Evolutionary conservation across 1,140 invertebrate genomes (phyloP).

Genomic region (Campoletis sonorensis): DNA sequence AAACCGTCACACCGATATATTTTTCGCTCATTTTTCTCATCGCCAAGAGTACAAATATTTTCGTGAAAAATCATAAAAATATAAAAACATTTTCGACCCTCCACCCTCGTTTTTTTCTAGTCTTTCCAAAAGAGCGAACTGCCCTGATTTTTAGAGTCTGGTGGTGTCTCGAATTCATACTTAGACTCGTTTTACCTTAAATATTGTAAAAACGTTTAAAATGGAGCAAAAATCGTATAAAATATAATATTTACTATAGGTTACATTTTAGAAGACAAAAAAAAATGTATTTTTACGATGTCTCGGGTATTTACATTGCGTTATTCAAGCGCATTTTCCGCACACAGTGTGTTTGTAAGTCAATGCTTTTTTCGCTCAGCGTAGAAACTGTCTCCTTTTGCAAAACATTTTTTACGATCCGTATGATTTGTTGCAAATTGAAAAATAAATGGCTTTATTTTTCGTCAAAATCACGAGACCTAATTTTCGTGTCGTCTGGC

Average conservation of each 20-base stretch:
- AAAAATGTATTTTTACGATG: conserved; percentile 1
- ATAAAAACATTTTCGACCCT: conserved; percentile 5
- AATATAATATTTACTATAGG: conserved; percentile 6
- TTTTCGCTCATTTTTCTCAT: background rate
- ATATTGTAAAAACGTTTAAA: conserved; percentile 66
- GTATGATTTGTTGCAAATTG: too few relatives aligned
- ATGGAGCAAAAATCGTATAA: conserved; percentile 63
- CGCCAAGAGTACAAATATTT: background rate
- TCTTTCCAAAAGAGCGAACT: background rate
- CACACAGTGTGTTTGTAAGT: background rate
- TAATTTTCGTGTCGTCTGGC: too few relatives aligned
- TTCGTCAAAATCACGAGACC: too few relatives aligned
- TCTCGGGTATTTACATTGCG: background rate
- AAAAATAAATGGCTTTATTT: too few relatives aligned
- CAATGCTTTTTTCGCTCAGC: background rate
- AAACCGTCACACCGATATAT: background rate
- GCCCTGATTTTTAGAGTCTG: background rate
- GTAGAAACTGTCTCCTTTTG: too few relatives aligned
- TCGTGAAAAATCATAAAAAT: conserved; percentile 7
- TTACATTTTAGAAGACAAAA: background rate
- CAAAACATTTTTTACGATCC: too few relatives aligned
- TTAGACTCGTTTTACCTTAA: background rate
- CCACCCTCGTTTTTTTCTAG: conserved; percentile 27
- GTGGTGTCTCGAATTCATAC: background rate
- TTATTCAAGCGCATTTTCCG: background rate